phyloP scores from a whole-genome alignment of 2,797 vertebrate genomes.

The Poeciliopsis presidionis region DNA sequence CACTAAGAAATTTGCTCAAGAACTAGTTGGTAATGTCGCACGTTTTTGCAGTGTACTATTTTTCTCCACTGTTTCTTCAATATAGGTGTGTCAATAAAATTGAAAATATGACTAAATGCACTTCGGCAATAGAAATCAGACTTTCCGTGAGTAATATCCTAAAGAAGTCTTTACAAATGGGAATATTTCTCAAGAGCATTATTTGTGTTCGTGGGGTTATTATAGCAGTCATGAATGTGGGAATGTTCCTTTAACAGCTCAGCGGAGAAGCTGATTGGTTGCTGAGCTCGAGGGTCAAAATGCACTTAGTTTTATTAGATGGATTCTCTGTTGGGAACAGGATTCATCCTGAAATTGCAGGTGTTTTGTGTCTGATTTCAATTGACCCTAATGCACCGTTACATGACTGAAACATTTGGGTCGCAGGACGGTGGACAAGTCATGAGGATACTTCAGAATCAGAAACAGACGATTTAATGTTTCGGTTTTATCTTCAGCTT shows the following conservation, averaged over 20 bases:
- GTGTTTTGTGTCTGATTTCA: conserved; percentile 61
- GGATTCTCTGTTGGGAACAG: conserved; percentile 41
- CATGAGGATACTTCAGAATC: neutral
- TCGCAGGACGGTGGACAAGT: conserved; percentile 2
- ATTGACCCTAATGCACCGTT: conserved; percentile 68
- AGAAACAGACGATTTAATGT: neutral
- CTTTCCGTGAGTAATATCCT: too few relatives aligned
- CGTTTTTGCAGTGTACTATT: too few relatives aligned
- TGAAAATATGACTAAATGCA: too few relatives aligned
- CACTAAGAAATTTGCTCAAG: too few relatives aligned
- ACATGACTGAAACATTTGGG: conserved; percentile 41
- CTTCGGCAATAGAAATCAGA: too few relatives aligned
- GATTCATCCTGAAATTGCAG: conserved; percentile 56
- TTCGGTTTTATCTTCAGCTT: neutral
- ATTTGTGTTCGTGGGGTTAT: too few relatives aligned
- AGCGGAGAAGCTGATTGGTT: conserved; percentile 1
- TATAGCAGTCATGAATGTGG: conserved; percentile 1
- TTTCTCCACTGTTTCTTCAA: too few relatives aligned
- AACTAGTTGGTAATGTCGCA: too few relatives aligned
- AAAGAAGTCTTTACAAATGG: too few relatives aligned
- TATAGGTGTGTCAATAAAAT: too few relatives aligned
- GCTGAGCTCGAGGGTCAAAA: conserved; percentile 38
- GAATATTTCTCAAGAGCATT: too few relatives aligned
- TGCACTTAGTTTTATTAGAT: conserved; percentile 68
- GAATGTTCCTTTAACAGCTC: conserved; percentile 38